A percentile compares a stretch with the other conserved stretches of the same genome.
Evolutionary conservation across 37 sponge, comb jelly and placozoan species (phyloP).

Genomic region (Corticium candelabrum): DNA sequence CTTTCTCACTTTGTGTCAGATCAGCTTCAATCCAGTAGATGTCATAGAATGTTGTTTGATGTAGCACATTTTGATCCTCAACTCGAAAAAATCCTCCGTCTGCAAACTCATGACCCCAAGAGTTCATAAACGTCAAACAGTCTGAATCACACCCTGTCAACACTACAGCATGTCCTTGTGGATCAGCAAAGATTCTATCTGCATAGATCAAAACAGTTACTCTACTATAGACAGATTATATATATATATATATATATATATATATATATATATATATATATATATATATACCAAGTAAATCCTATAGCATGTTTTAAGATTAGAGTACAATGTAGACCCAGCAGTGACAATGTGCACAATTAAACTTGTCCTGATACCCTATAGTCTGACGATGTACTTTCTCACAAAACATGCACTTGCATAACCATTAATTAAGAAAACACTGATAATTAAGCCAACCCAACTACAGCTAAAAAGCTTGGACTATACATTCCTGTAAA

Average conservation of each 20-base stretch:
- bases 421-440: too few relatives aligned
- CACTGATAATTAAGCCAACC: background rate
- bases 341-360: too few relatives aligned
- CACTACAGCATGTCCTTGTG: conserved; percentile 29
- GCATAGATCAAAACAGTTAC: background rate
- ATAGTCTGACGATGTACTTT: too few relatives aligned
- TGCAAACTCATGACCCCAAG: conserved; percentile 24
- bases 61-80: conserved; percentile 16
- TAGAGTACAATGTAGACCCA: too few relatives aligned
- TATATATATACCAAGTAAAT: background rate
- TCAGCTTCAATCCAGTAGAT: conserved; percentile 38
- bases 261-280: too few relatives aligned
- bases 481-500: too few relatives aligned
- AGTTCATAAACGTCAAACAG: conserved; percentile 25
- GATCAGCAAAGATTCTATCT: background rate
- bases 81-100: conserved; percentile 34
- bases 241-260: too few relatives aligned
- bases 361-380: too few relatives aligned
- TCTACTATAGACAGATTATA: too few relatives aligned
- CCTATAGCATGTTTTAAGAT: too few relatives aligned
- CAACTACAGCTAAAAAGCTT: too few relatives aligned
- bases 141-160: conserved; percentile 19
- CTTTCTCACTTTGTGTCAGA: conserved; percentile 14
- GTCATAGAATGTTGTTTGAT: conserved; percentile 17
- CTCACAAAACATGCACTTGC: too few relatives aligned